Percentiles rank a stretch among this genome's conserved stretches.
Evolutionary conservation across 2,113 vertebrate species (phyloP).

Genomic region (Macquaria ambigua): DNA sequence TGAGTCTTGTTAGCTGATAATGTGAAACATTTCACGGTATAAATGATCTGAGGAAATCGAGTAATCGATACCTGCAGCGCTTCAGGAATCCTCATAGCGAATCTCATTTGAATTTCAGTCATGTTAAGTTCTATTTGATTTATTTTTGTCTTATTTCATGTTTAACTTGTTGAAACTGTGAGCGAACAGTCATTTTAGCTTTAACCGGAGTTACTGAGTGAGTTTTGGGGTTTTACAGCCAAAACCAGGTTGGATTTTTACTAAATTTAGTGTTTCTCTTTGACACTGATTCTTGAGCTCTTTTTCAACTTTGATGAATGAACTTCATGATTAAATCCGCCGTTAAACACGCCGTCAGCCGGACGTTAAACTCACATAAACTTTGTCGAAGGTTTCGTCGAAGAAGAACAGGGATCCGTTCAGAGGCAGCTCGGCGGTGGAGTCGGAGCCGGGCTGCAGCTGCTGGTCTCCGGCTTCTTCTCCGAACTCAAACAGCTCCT

Average conservation of each 20-base stretch:
- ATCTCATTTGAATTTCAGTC: neutral
- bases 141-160: neutral
- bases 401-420: slow-evolving; percentile 25
- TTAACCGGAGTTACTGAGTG: neutral
- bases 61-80: neutral
- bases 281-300: neutral
- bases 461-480: slow-evolving; percentile 61
- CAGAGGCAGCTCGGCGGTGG: slow-evolving; percentile 28
- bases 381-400: neutral
- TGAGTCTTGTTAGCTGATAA: no score
- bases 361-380: slow-evolving; percentile 58
- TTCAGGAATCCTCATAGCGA: neutral
- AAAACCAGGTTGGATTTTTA: neutral
- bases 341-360: rapidly evolving
- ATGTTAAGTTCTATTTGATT: neutral
- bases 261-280: neutral
- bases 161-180: neutral
- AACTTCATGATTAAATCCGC: neutral
- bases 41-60: no score
- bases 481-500: slow-evolving; percentile 67
- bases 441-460: slow-evolving; percentile 54
- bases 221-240: neutral
- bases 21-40: no score
- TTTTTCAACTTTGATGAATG: neutral
- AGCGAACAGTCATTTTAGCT: no score